Conservation (phyloP, 2,888 invertebrate genomes). For the Tineola bisselliella region DNA sequence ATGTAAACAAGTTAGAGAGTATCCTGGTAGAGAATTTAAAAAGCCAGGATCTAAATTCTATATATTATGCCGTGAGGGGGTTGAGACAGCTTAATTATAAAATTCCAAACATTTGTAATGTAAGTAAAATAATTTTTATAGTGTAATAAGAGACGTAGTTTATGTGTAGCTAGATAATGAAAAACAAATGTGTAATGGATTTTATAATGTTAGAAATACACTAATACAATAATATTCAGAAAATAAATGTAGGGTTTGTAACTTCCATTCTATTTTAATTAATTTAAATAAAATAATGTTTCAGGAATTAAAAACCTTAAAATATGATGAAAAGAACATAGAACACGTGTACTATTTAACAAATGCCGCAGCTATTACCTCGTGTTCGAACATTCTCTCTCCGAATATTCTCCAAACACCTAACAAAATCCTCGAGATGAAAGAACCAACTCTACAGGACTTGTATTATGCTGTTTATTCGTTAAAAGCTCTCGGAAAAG, state of each 20-base stretch:
- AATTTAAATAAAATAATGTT: constrained; percentile 16
- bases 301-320: constrained; percentile 40
- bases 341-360: constrained; percentile 75
- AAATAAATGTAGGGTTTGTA: too few species aligned
- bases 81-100: constrained; percentile 72
- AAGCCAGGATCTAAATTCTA: constrained; percentile 70
- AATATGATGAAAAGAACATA: constrained; percentile 45
- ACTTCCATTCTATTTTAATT: too few species aligned
- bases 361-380: constrained; percentile 69
- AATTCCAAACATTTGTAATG: constrained; percentile 70
- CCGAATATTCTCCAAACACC: constrained; percentile 60
- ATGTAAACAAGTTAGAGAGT: constrained; percentile 43
- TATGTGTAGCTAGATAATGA: too few species aligned
- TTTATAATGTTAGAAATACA: too few species aligned
- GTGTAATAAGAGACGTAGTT: too few species aligned
- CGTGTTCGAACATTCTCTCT: constrained; percentile 58
- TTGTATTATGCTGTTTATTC: constrained; percentile 79
- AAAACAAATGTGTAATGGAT: too few species aligned
- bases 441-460: constrained; percentile 73
- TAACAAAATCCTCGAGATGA: constrained; percentile 70
- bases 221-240: too few species aligned
- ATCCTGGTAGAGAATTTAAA: constrained; percentile 56
- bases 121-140: constrained; percentile 36
- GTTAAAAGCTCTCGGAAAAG: constrained; percentile 73
- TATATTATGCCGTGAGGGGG: constrained; percentile 81